Conservation (phyloP, 2,113 vertebrate genomes). For the Leptodactylus fuscus region DNA sequence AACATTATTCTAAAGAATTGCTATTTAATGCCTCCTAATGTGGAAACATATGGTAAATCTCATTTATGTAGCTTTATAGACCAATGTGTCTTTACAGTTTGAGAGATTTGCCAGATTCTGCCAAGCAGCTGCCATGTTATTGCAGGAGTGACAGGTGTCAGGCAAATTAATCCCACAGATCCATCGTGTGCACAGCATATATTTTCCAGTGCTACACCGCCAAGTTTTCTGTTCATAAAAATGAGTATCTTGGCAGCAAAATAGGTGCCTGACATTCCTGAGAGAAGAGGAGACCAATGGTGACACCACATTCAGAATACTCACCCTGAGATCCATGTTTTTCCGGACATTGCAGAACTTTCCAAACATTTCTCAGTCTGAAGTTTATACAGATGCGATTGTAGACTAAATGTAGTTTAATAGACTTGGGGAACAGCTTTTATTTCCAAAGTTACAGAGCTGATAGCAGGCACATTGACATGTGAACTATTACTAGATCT, state of each 20-base stretch:
- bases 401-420: neutral
- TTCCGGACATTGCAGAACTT: neutral
- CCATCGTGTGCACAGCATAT: conserved; percentile 40
- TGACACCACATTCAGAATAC: conserved; percentile 13
- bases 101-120: too few species aligned
- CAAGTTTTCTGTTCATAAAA: conserved; percentile 64
- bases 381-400: too few species aligned
- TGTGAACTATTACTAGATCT: too few species aligned
- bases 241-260: conserved; percentile 54
- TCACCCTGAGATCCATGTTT: neutral
- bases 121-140: conserved; percentile 69
- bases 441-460: neutral
- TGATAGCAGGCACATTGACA: neutral
- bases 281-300: conserved; percentile 2
- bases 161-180: conserved; percentile 28
- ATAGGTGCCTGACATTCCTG: conserved; percentile 37
- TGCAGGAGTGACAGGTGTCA: conserved; percentile 68
- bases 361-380: neutral
- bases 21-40: neutral
- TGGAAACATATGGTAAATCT: too few species aligned
- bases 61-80: too few species aligned
- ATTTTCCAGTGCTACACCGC: conserved; percentile 55
- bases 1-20: neutral
- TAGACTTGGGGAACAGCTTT: neutral
- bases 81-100: neutral